phyloP scores from a whole-genome alignment of 2,888 invertebrate species.

The Nesidiocoris tenuis region DNA sequence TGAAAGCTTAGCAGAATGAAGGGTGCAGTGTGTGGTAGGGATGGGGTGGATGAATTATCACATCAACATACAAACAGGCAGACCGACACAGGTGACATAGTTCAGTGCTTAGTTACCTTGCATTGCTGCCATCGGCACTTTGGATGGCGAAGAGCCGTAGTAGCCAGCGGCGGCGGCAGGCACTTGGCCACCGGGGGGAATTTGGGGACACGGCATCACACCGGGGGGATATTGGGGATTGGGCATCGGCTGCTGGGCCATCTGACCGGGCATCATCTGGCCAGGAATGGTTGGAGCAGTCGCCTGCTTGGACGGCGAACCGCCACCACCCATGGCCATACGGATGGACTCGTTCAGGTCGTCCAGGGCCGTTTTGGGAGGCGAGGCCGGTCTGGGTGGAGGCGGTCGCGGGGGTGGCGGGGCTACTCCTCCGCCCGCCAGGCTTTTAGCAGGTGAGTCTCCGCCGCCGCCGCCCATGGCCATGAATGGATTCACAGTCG shows the following conservation, averaged over 20 bases:
- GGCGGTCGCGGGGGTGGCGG: constrained; percentile 57
- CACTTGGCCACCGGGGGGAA: neutral
- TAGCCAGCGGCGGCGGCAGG: neutral
- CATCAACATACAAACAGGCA: neutral
- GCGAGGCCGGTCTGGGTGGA: constrained; percentile 54
- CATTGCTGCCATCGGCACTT: constrained; percentile 48
- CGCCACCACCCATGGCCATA: constrained; percentile 64
- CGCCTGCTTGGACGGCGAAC: constrained; percentile 45
- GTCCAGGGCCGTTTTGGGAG: constrained; percentile 66
- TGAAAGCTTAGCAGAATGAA: no score
- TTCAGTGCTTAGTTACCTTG: constrained; percentile 46
- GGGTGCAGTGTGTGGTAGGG: neutral
- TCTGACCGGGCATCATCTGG: constrained; percentile 22
- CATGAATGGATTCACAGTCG: constrained; percentile 65
- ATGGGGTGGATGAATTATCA: neutral
- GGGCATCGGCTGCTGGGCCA: constrained; percentile 14
- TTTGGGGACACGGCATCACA: constrained; percentile 15
- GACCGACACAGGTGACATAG: neutral
- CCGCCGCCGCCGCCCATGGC: constrained; percentile 53
- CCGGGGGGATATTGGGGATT: constrained; percentile 5
- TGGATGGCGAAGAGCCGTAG: constrained; percentile 44
- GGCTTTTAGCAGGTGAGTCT: constrained; percentile 40
- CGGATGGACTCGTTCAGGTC: constrained; percentile 69
- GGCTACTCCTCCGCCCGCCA: constrained; percentile 45
- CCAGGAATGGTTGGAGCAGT: constrained; percentile 18